Base-by-base conservation (phyloP, 2,888 invertebrate genomes). In the Germaria angustata region DNA sequence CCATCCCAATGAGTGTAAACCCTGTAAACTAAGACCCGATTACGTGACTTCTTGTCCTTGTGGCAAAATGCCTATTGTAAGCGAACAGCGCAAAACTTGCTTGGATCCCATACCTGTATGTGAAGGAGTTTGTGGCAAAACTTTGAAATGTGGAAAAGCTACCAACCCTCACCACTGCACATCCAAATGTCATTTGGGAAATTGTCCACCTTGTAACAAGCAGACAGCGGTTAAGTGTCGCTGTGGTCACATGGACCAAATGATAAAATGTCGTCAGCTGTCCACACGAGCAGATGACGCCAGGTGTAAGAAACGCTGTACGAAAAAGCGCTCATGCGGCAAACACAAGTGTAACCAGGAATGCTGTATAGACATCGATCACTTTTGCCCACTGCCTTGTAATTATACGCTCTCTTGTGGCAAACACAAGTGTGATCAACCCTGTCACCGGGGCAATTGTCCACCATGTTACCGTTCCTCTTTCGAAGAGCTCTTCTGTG, bases 401-500 rank as follows among this genome's bases (percentile, higher is more conserved):
- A 96, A 95, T 66, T 95, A 95, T 88, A 94, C 94, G 69, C 93
- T 99, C 24, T 93, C 94, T 34, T 99, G 99, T 91, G 97, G 97
- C 75, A 93, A 94, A 85, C 99, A 99, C 90, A 95, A 95, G 87
- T 99, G 99, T 91, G 94, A 96, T 86, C 94, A 95, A 87, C 94
- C 95, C 68, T 99, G 99, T 90, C 99, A 99, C 92, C 94, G 95
- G 69, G 97, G 97, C 20, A 94, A 95, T 86, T 97, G 96, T 88
- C 93, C 93, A 49, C 94, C 95, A 2, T 98, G 97, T 90, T 93
- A 95, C 86, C 93, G 95, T 86, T 94, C 95, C 87, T 91, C 94
- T 88, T 98, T 98, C 92, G 96, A 97, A 68, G 99, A 99, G 92
- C 92, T 99, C 65, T 94, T 94, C 20, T 99, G 99, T 90, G 95